A percentile compares a stretch with the other conserved stretches of the same genome.
phyloP scores from a whole-genome alignment of 2,888 invertebrate genomes.

The Chymomyza fuscimana region DNA sequence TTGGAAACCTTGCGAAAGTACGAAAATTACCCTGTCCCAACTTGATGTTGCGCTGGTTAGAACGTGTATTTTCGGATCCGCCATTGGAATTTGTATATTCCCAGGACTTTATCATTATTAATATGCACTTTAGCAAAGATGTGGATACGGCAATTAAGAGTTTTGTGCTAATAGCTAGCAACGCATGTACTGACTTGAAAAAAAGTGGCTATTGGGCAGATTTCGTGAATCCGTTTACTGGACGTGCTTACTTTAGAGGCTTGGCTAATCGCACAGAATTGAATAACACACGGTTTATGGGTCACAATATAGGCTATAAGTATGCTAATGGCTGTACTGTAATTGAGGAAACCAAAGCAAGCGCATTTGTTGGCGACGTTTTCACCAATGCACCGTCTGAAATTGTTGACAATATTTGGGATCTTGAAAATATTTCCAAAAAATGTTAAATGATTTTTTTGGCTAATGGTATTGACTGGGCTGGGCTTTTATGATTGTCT shows the following conservation, averaged over 20 bases:
- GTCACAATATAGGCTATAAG: slow-evolving; percentile 40
- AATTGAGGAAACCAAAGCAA: slow-evolving; percentile 41
- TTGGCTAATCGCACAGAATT: neutral
- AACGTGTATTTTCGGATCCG: slow-evolving; percentile 35
- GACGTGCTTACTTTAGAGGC: slow-evolving; percentile 48
- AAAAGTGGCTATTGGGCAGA: slow-evolving; percentile 56
- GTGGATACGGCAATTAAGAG: slow-evolving; percentile 47
- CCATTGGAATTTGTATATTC: slow-evolving; percentile 14
- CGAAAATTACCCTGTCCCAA: slow-evolving; percentile 40
- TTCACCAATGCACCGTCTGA: slow-evolving; percentile 50
- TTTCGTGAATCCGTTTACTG: slow-evolving; percentile 61
- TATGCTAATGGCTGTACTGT: slow-evolving; percentile 49
- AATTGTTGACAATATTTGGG: slow-evolving; percentile 9
- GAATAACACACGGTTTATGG: slow-evolving; percentile 10
- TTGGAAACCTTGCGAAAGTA: neutral
- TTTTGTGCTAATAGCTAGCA: slow-evolving; percentile 43
- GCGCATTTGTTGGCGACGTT: slow-evolving; percentile 50
- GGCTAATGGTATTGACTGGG: too few relatives aligned
- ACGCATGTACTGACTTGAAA: slow-evolving; percentile 34
- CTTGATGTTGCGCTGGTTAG: slow-evolving; percentile 37
- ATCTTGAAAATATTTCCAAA: too few relatives aligned
- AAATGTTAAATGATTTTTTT: too few relatives aligned
- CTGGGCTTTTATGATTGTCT: too few relatives aligned
- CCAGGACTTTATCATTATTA: slow-evolving; percentile 43
- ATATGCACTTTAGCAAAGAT: slow-evolving; percentile 42